These are phyloP conservation scores for Dione vanillae DNA, from an alignment of 2,888 invertebrate species.

Conservation along the genomic window DNA sequence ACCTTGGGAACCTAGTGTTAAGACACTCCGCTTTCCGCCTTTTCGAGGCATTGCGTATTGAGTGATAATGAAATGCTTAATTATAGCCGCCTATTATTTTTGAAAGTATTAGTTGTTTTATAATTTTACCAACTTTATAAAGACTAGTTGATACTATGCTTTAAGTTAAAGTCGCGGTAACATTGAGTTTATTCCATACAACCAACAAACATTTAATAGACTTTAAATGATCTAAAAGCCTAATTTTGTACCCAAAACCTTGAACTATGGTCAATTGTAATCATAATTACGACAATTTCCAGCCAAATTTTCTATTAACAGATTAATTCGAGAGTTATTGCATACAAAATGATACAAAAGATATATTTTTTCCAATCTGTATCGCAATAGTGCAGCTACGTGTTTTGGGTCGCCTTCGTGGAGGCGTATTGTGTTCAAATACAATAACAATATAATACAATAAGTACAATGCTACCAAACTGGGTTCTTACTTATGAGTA, in stretches of 20 bases:
- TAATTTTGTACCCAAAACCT: neutral
- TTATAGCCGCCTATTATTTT: too few species aligned
- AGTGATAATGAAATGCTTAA: too few species aligned
- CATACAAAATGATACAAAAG: neutral
- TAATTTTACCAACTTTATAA: too few species aligned
- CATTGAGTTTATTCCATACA: too few species aligned
- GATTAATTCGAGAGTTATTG: neutral
- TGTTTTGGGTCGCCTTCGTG: slow-evolving; percentile 23
- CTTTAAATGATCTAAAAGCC: neutral
- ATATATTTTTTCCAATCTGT: neutral
- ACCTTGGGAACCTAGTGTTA: too few species aligned
- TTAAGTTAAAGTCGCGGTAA: too few species aligned
- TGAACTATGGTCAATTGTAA: neutral
- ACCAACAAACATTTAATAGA: too few species aligned
- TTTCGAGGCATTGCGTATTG: too few species aligned
- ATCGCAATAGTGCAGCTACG: slow-evolving; percentile 29
- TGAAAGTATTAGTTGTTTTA: too few species aligned
- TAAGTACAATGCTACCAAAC: slow-evolving; percentile 26
- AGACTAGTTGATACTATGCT: too few species aligned
- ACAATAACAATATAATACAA: slow-evolving; percentile 4
- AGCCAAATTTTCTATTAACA: neutral
- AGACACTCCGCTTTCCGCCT: too few species aligned
- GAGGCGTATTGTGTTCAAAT: slow-evolving; percentile 25
- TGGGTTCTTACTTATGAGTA: slow-evolving; percentile 12
- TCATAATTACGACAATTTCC: neutral